These are phyloP conservation scores for Tribolium freemani DNA, from an alignment of 2,888 invertebrate species.

Conservation along the genomic window DNA sequence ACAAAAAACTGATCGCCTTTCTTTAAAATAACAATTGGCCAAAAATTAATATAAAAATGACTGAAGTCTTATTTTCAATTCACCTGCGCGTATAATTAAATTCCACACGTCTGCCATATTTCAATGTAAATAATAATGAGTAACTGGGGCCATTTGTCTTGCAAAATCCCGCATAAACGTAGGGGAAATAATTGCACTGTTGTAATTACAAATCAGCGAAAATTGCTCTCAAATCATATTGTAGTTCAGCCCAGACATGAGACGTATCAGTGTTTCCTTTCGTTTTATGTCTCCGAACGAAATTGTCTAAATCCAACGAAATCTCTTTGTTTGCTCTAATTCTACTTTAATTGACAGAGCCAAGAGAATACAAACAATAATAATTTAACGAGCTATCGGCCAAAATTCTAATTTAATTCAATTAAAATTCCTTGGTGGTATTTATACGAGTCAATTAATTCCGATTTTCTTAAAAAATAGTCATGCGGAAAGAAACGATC, in stretches of 20 bases:
- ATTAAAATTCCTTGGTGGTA: background rate
- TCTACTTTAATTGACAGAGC: constrained; percentile 17
- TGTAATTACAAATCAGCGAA: background rate
- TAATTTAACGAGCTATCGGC: background rate
- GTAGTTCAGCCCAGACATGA: background rate
- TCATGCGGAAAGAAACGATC: constrained; percentile 5
- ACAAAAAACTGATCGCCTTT: too few species aligned
- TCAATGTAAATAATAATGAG: constrained; percentile 34
- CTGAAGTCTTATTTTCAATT: constrained; percentile 24
- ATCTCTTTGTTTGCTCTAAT: constrained; percentile 17
- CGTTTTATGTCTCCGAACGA: constrained; percentile 1
- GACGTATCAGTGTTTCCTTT: background rate
- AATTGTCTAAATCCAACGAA: constrained; percentile 17
- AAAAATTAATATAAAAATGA: constrained; percentile 8
- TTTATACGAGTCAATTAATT: background rate
- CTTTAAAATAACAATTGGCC: too few species aligned
- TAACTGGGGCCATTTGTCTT: constrained; percentile 34
- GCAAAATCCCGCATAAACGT: constrained; percentile 12
- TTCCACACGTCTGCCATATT: constrained; percentile 31
- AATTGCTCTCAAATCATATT: background rate
- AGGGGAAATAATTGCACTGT: constrained; percentile 14
- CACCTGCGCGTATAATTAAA: constrained; percentile 33
- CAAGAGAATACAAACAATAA: background rate
- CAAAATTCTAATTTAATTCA: constrained; percentile 4
- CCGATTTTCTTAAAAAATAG: background rate